Evolutionary conservation across 1,140 invertebrate genomes (phyloP).

Genomic region (Zophobas morio): DNA sequence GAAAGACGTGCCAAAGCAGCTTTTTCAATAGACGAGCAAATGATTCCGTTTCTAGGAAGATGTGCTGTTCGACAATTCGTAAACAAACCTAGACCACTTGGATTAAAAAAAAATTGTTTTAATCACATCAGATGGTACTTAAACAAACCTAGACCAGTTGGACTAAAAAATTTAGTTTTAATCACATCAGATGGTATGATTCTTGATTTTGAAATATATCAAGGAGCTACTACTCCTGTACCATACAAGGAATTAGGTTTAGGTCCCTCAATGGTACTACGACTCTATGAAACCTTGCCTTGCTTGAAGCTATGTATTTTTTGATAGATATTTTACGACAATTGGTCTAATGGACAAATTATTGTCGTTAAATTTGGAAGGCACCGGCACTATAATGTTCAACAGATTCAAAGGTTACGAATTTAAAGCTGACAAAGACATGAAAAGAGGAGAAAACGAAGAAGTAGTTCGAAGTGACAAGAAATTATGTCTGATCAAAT

Average conservation of each 20-base stretch:
- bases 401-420: constrained; percentile 42
- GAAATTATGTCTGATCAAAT: constrained; percentile 24
- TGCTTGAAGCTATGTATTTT: constrained; percentile 54
- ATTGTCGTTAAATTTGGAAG: constrained; percentile 25
- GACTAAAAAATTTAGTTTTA: constrained; percentile 57
- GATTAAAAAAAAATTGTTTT: constrained; percentile 57
- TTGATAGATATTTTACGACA: constrained; percentile 59
- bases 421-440: constrained; percentile 44
- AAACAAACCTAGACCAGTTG: constrained; percentile 57
- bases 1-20: neutral
- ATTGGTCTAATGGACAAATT: constrained; percentile 43
- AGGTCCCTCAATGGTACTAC: constrained; percentile 50
- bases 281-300: constrained; percentile 54
- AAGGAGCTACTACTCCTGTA: constrained; percentile 47
- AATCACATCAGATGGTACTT: constrained; percentile 48
- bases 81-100: constrained; percentile 56
- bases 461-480: constrained; percentile 29
- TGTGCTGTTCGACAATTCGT: constrained; percentile 54
- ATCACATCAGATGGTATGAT: constrained; percentile 52
- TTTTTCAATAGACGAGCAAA: constrained; percentile 59
- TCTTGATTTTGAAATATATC: constrained; percentile 59
- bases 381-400: constrained; percentile 46
- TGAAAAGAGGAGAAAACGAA: constrained; percentile 43
- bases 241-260: constrained; percentile 44
- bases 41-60: constrained; percentile 55